Evolutionary conservation across 2,113 vertebrate genomes (phyloP).

Genomic region (Poeciliopsis turrubarensis): DNA sequence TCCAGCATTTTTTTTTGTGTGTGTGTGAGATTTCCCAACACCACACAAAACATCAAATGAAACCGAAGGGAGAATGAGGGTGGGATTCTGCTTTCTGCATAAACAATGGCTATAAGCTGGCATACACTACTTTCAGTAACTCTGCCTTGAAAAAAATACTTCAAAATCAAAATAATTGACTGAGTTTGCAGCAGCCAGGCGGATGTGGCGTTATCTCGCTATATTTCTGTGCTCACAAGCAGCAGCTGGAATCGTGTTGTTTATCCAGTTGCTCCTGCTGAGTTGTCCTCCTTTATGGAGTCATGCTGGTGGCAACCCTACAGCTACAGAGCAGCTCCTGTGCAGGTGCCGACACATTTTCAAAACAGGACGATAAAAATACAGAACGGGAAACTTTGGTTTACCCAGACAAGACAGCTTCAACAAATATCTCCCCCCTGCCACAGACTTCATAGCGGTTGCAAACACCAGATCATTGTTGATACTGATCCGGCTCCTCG

Average conservation of each 20-base stretch:
- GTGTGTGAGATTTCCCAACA: background rate
- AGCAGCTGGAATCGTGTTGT: constrained; percentile 20
- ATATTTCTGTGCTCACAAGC: constrained; percentile 2
- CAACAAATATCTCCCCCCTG: background rate
- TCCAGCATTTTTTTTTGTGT: too few relatives aligned
- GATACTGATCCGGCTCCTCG: background rate
- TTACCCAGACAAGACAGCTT: background rate
- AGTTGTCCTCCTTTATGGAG: constrained; percentile 44
- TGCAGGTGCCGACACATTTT: constrained; percentile 15
- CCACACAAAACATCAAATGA: background rate
- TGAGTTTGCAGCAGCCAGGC: background rate
- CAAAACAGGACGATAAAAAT: constrained; percentile 8
- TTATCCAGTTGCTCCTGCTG: constrained; percentile 24
- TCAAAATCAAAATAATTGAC: background rate
- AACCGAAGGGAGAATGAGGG: too few relatives aligned
- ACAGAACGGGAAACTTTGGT: background rate
- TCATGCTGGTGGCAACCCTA: constrained; percentile 28
- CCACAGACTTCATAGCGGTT: constrained; percentile 7
- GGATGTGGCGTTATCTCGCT: background rate
- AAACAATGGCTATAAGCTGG: background rate
- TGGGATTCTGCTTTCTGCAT: background rate
- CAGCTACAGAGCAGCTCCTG: constrained; percentile 15
- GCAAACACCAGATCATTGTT: background rate
- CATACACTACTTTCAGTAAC: background rate
- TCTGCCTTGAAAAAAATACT: background rate